phyloP scores from a whole-genome alignment of 2,797 vertebrate genomes.

The Myotis daubentonii region DNA sequence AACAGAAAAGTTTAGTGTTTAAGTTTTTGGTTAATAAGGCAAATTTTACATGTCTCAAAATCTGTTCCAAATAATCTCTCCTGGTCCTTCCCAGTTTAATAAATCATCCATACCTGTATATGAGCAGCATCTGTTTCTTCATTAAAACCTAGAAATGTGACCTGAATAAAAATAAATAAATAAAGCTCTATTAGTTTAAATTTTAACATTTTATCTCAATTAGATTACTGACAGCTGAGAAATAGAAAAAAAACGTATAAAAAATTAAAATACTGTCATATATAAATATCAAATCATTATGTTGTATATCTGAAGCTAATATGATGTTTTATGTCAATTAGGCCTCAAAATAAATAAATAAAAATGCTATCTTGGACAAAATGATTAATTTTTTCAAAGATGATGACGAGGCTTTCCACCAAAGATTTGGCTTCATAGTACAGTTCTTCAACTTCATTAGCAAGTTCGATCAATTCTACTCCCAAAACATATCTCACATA shows the following conservation, averaged over 20 bases:
- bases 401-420: neutral
- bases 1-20: neutral
- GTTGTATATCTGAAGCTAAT: neutral
- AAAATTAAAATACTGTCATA: neutral
- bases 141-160: slow-evolving; percentile 87
- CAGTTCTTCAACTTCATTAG: neutral
- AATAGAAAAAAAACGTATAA: neutral
- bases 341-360: neutral
- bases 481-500: neutral
- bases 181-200: slow-evolving; percentile 40
- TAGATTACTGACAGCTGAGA: neutral
- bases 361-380: neutral
- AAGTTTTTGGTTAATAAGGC: neutral
- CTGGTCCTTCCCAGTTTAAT: neutral
- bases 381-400: slow-evolving; percentile 10
- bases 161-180: slow-evolving; percentile 81
- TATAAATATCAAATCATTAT: neutral
- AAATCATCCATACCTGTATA: slow-evolving; percentile 83
- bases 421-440: neutral
- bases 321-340: neutral
- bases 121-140: slow-evolving; percentile 80
- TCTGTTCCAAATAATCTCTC: neutral
- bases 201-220: slow-evolving; percentile 28
- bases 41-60: slow-evolving; percentile 41
- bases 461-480: neutral